These are phyloP conservation scores for Spodoptera frugiperda DNA, from an alignment of 1,140 invertebrate species.

Conservation along the genomic window DNA sequence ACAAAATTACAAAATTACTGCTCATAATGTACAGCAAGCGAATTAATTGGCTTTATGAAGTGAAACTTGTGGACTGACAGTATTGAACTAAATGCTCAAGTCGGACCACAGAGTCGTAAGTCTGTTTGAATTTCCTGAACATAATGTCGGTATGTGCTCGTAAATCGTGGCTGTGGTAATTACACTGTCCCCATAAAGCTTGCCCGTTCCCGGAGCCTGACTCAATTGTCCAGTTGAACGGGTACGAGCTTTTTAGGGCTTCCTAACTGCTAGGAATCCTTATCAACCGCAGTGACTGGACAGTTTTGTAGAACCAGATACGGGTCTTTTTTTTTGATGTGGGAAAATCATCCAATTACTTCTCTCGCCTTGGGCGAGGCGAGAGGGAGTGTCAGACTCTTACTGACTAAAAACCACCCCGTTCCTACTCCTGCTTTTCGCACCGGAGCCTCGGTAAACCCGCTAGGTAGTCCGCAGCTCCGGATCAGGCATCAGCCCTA, in stretches of 20 bases:
- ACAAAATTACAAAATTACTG: slow-evolving; percentile 31
- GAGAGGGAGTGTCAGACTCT: no score
- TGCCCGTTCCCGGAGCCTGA: slow-evolving; percentile 13
- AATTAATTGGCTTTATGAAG: slow-evolving; percentile 16
- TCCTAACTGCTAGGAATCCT: slow-evolving; percentile 34
- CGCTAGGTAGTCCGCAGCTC: no score
- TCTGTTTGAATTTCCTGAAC: slow-evolving; percentile 23
- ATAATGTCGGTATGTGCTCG: slow-evolving; percentile 22
- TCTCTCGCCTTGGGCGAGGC: no score
- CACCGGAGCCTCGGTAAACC: no score
- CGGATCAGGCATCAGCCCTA: no score
- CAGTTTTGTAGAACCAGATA: neutral
- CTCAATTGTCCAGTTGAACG: slow-evolving; percentile 40
- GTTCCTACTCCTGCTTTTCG: no score
- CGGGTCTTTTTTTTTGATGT: no score
- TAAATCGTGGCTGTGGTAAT: slow-evolving; percentile 30
- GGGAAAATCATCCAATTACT: no score
- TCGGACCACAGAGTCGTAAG: slow-evolving; percentile 5
- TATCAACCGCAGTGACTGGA: slow-evolving; percentile 22
- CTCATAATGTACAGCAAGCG: neutral
- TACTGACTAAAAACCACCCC: no score
- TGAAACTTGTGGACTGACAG: neutral
- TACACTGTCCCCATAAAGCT: slow-evolving; percentile 36
- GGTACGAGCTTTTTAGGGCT: slow-evolving; percentile 30
- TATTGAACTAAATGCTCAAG: slow-evolving; percentile 4